Evolutionary conservation across 53 echinoderm and acorn worm species (phyloP).

Genomic region (Holothuria scabra): DNA sequence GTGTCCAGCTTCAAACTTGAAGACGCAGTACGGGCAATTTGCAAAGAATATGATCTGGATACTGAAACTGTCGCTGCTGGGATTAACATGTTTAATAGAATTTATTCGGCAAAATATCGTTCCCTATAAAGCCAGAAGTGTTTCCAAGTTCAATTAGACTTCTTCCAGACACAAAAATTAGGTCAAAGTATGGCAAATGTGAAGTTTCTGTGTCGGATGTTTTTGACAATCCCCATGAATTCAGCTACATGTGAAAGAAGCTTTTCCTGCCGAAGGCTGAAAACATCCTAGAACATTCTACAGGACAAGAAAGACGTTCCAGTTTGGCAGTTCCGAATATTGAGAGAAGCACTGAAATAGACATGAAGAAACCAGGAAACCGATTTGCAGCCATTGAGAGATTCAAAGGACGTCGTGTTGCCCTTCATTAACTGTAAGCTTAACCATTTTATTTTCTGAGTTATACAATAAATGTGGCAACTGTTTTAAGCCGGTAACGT

Average conservation of each 20-base stretch:
- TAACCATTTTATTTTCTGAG: too few relatives aligned
- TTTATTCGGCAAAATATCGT: not conserved
- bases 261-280: not conserved
- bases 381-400: constrained; percentile 1
- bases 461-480: too few relatives aligned
- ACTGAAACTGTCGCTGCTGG: not conserved
- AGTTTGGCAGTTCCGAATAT: constrained; percentile 19
- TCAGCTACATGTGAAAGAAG: constrained; percentile 24
- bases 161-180: constrained; percentile 14
- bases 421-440: constrained; percentile 36
- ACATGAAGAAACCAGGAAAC: not conserved
- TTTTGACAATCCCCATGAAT: constrained; percentile 38
- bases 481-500: too few relatives aligned
- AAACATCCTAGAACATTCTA: too few relatives aligned
- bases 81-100: constrained; percentile 26
- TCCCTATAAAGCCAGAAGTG: not conserved
- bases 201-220: not conserved
- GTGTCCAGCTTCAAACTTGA: too few relatives aligned
- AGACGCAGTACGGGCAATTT: constrained; percentile 16
- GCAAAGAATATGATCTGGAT: not conserved
- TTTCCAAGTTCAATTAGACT: constrained; percentile 23
- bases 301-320: too few relatives aligned
- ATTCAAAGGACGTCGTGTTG: constrained; percentile 17
- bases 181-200: constrained; percentile 7
- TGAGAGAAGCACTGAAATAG: not conserved